These are phyloP conservation scores for Antheraea yamamai DNA, from an alignment of 2,888 invertebrate species.

Conservation along the genomic window DNA sequence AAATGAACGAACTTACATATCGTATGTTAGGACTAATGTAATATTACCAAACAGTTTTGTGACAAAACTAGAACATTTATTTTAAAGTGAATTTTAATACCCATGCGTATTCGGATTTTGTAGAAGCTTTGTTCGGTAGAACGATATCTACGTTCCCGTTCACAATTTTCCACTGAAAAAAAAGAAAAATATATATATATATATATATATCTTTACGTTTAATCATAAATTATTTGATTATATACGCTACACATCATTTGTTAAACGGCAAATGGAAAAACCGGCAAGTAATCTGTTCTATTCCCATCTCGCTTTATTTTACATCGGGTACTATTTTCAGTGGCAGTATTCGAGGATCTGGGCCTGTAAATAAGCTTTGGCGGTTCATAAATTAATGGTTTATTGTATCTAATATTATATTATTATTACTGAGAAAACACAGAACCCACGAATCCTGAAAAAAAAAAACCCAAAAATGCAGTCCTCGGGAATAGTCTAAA, in stretches of 20 bases:
- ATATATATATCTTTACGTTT: not conserved
- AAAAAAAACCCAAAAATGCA: no score
- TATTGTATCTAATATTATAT: no score
- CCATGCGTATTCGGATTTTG: conserved; percentile 71
- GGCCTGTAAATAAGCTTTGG: no score
- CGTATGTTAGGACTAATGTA: not conserved
- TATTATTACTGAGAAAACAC: no score
- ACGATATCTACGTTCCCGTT: conserved; percentile 52
- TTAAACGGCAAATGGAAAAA: not conserved
- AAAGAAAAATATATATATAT: conserved; percentile 27
- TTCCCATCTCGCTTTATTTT: not conserved
- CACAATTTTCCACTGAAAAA: conserved; percentile 70
- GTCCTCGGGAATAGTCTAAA: no score
- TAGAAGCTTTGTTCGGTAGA: conserved; percentile 67
- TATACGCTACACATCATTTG: not conserved
- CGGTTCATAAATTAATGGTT: no score
- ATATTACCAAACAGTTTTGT: not conserved
- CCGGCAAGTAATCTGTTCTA: no score
- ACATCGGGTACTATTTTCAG: not conserved
- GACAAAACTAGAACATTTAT: conserved; percentile 26
- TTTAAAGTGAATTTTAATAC: conserved; percentile 56
- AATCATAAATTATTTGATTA: not conserved
- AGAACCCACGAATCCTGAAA: no score
- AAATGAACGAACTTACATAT: not conserved
- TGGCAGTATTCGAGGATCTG: no score